Evolutionary conservation across 2,113 vertebrate genomes (phyloP).

Genomic region (Eptesicus fuscus): DNA sequence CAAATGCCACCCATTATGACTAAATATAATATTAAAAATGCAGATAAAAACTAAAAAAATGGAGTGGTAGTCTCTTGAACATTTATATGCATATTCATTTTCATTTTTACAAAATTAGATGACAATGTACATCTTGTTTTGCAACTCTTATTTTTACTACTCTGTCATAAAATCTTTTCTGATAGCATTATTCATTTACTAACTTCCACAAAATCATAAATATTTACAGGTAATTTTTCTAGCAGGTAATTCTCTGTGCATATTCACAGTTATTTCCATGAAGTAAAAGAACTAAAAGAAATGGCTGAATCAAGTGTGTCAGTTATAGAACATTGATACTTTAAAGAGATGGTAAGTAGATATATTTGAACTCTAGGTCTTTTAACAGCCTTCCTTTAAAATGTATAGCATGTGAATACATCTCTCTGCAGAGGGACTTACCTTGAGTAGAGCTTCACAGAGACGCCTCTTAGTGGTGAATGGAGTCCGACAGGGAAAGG

Average conservation of each 20-base stretch:
- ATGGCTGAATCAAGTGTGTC: neutral
- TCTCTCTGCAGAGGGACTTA: neutral
- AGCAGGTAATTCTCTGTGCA: neutral
- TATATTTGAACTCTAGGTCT: neutral
- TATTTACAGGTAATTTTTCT: neutral
- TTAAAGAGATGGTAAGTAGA: neutral
- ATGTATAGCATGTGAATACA: neutral
- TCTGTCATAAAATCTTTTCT: neutral
- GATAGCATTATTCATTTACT: neutral
- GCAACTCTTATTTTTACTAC: neutral
- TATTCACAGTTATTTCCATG: neutral
- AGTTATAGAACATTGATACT: neutral
- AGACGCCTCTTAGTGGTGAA: neutral
- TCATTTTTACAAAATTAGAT: neutral
- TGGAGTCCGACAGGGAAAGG: neutral
- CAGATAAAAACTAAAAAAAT: neutral
- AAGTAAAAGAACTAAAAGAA: neutral
- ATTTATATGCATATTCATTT: neutral
- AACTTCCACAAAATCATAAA: neutral
- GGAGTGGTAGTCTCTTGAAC: neutral
- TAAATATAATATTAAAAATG: neutral
- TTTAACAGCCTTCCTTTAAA: neutral
- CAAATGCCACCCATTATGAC: neutral
- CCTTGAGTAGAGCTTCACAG: neutral
- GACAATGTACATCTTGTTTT: neutral